Conservation (phyloP, 1,140 invertebrate genomes). For the Trinorchestia longiramus region DNA sequence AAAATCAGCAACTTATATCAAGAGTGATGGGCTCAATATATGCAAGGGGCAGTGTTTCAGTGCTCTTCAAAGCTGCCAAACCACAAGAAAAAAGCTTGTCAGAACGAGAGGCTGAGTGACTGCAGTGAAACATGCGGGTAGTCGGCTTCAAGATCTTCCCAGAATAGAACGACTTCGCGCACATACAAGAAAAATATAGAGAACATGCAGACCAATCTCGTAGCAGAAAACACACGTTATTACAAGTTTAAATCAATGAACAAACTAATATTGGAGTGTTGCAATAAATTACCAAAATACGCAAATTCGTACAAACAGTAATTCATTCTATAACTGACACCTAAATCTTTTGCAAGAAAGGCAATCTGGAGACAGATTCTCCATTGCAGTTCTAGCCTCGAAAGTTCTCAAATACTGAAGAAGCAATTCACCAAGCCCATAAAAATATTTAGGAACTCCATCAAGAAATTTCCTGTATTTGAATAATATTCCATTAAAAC, state of each 20-base stretch:
- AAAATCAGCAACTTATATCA: conserved; percentile 16
- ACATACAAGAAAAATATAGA: not conserved
- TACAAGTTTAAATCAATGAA: not conserved
- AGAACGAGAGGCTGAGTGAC: not conserved
- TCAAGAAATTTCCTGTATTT: conserved; percentile 42
- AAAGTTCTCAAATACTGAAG: not conserved
- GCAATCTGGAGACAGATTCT: not conserved
- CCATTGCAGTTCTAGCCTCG: not conserved
- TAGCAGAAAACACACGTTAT: not conserved
- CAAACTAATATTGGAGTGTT: not conserved
- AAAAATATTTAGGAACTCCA: conserved; percentile 3
- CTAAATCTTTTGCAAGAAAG: not conserved
- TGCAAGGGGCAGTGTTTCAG: conserved; percentile 5
- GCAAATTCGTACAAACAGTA: not conserved
- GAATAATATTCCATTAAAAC: conserved; percentile 30
- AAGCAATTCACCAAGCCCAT: not conserved
- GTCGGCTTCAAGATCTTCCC: not conserved
- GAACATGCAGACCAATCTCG: not conserved
- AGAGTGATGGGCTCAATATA: conserved; percentile 5
- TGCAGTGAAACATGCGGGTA: conserved; percentile 32
- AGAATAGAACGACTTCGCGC: not conserved
- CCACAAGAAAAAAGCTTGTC: not conserved
- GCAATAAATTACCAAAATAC: not conserved
- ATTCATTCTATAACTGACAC: not conserved
- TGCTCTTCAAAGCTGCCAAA: conserved; percentile 9